Base-by-base conservation (phyloP, 1,140 invertebrate genomes). In the Latrodectus geometricus region DNA sequence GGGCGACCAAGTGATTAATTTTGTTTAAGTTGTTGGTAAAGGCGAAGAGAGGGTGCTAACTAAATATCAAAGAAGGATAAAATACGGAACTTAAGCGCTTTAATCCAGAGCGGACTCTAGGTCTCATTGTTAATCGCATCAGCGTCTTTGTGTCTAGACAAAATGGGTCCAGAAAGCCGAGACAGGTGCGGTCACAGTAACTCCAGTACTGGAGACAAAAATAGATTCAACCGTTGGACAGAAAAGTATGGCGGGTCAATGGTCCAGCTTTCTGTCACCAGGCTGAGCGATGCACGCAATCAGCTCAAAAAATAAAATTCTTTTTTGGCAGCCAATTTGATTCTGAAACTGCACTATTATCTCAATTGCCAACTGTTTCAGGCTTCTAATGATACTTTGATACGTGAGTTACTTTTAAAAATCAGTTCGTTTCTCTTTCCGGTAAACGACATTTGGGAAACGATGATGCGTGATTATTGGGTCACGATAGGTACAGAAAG, bases 61-160 rank as follows among this genome's bases (percentile, higher is more conserved):
- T 76, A 76, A 76, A 76, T 52, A 76, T 76, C 52, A 76, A 76
- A 76, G 50, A 52, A 76, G 52, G 74, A 76, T 76, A 76, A 76
- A 76, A 76, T 52, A 21, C 52, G 48, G 23, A 23, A 54, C 74
- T 12, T 20, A 20, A 52, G 17, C 20, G 48, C 50, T 52, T n/a
- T 61, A 20, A 20, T 21, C n/a, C 21, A 20, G 54, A 52, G 74
- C 54, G n/a, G 50, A 61, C 54, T 69, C 9, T 2, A 23, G 66
- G 14, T 35, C 15, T 66, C 52, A 70, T 70, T 70, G 78, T 80
- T 80, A 80, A 80, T 80, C n/a, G 35, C 61, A 9, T 54, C 17
- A 54, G 79, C 79, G 79, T 82, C 79, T 49, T 61, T 23, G 14
- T 14, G 79, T 82, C 79, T 82, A 82, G 79, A 82, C 79, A 50